These are phyloP conservation scores for Diarsia dahlii DNA, from an alignment of 2,888 invertebrate genomes.

Conservation along the genomic window DNA sequence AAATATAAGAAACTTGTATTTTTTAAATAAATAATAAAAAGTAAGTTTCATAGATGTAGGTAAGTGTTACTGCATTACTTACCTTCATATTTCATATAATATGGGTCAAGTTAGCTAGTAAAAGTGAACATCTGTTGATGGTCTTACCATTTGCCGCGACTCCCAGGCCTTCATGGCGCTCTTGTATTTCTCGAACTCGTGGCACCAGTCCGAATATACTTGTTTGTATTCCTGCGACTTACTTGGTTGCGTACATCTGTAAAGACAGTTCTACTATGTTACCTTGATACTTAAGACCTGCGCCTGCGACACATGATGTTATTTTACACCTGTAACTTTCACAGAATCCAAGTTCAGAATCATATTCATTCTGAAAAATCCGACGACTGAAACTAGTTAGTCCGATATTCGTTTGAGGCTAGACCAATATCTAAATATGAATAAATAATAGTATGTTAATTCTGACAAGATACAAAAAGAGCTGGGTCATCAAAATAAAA, in stretches of 20 bases:
- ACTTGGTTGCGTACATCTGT: constrained; percentile 90
- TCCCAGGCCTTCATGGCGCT: constrained; percentile 92
- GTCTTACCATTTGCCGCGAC: constrained; percentile 90
- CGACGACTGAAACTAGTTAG: background rate
- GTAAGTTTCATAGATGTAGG: background rate
- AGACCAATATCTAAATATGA: too few relatives aligned
- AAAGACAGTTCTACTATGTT: constrained; percentile 52
- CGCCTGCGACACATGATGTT: background rate
- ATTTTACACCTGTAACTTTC: background rate
- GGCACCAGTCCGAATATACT: constrained; percentile 94
- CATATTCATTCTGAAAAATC: background rate
- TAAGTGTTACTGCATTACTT: background rate
- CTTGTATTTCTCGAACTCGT: constrained; percentile 93
- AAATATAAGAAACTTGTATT: too few relatives aligned
- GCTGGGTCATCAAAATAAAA: background rate
- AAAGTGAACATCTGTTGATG: constrained; percentile 7
- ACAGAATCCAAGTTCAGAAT: background rate
- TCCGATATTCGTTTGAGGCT: background rate
- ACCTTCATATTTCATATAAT: constrained; percentile 4
- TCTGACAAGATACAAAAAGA: too few relatives aligned
- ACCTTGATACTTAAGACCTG: constrained; percentile 5
- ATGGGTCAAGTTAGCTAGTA: background rate
- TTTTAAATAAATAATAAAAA: too few relatives aligned
- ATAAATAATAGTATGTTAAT: too few relatives aligned
- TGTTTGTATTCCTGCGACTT: constrained; percentile 91